phyloP scores from a whole-genome alignment of 2,888 invertebrate species.

The Crepidodera aurea region DNA sequence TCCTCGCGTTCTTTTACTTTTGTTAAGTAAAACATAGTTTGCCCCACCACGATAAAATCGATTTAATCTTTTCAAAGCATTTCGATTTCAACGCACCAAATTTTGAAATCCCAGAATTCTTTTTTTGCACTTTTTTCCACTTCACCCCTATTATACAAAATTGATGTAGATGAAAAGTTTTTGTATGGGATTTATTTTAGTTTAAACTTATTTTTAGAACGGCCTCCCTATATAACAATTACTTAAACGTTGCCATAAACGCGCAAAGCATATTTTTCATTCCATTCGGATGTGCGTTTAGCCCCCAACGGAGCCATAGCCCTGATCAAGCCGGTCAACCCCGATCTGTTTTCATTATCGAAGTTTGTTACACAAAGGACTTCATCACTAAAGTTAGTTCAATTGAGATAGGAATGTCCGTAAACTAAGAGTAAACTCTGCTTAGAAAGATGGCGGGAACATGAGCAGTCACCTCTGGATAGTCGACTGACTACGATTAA shows the following conservation, averaged over 20 bases:
- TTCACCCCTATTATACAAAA: no score
- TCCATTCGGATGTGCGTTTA: background rate
- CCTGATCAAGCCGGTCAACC: constrained; percentile 15
- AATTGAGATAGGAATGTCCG: constrained; percentile 32
- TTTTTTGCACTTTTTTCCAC: no score
- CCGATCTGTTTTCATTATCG: constrained; percentile 36
- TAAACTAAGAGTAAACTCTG: constrained; percentile 30
- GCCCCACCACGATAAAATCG: no score
- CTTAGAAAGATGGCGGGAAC: constrained; percentile 25
- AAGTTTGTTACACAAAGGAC: constrained; percentile 36
- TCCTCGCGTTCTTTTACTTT: no score
- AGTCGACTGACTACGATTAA: constrained; percentile 29
- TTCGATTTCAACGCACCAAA: no score
- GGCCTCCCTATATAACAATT: no score
- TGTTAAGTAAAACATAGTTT: no score
- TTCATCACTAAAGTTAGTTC: constrained; percentile 31
- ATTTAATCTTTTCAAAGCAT: no score
- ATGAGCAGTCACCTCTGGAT: constrained; percentile 26
- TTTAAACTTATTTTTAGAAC: no score
- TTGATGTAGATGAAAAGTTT: no score
- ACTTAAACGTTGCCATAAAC: background rate
- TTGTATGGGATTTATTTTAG: no score
- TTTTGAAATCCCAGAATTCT: no score
- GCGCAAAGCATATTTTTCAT: background rate
- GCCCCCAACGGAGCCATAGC: background rate